Evolutionary conservation across 2,888 invertebrate genomes (phyloP).

Genomic region (Epistrophella euchroma): DNA sequence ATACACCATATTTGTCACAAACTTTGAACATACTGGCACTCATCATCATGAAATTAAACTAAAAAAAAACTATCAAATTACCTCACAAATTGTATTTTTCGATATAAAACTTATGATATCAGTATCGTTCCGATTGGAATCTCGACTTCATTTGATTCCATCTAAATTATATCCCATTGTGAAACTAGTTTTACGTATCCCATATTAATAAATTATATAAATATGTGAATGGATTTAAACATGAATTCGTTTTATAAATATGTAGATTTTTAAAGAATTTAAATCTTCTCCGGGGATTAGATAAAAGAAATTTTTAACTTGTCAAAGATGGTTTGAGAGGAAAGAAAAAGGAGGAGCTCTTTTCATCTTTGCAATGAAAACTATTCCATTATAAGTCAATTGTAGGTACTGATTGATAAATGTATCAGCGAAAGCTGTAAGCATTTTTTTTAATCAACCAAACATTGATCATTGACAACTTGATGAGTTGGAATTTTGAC

Average conservation of each 20-base stretch:
- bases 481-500: constrained; percentile 19
- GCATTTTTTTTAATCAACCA: background rate
- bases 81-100: background rate
- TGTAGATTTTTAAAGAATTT: background rate
- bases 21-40: background rate
- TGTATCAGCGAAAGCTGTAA: constrained; percentile 1
- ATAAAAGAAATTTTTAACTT: background rate
- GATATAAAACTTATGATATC: background rate
- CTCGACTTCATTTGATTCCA: background rate
- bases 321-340: background rate
- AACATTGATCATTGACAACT: constrained; percentile 9
- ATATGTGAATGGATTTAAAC: constrained; percentile 7
- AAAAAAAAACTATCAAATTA: background rate
- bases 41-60: background rate
- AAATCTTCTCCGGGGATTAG: background rate
- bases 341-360: background rate
- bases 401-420: background rate
- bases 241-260: background rate
- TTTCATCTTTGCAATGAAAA: background rate
- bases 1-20: background rate
- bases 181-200: background rate
- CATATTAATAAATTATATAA: constrained; percentile 3
- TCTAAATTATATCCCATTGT: background rate
- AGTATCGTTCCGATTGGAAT: background rate
- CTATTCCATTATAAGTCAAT: background rate